Evolutionary conservation across 1,140 invertebrate genomes (phyloP).

Genomic region (Monochamus saltuarius): DNA sequence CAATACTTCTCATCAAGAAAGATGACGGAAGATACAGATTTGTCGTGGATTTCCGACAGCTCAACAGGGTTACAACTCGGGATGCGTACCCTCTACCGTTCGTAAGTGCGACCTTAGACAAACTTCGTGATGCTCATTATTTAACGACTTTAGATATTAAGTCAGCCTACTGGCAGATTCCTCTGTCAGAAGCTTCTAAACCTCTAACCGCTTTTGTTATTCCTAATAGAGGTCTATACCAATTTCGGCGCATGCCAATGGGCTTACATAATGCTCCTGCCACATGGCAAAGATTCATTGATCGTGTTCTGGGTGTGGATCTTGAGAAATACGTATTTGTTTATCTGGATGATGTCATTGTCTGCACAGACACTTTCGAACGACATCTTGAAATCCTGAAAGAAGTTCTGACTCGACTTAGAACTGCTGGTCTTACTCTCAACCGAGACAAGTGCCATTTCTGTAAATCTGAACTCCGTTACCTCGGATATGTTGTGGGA

Average conservation of each 20-base stretch:
- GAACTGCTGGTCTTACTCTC: conserved; percentile 43
- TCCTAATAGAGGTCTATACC: conserved; percentile 44
- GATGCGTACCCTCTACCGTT: conserved; percentile 42
- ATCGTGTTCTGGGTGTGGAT: conserved; percentile 23
- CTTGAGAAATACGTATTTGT: conserved; percentile 27
- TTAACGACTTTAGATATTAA: conserved; percentile 45
- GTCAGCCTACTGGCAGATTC: conserved; percentile 48
- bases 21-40: conserved; percentile 31
- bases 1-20: conserved; percentile 41
- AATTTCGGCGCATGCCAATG: conserved; percentile 50
- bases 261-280: conserved; percentile 50
- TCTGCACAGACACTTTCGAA: conserved; percentile 40
- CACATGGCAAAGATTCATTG: conserved; percentile 28
- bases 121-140: conserved; percentile 38
- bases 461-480: too few relatives aligned
- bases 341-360: conserved; percentile 48
- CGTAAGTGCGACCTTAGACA: conserved; percentile 40
- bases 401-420: conserved; percentile 29
- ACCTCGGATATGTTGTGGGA: conserved; percentile 47
- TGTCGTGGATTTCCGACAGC: conserved; percentile 45
- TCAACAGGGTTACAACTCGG: conserved; percentile 46
- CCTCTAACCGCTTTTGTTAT: conserved; percentile 50
- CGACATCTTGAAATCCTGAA: conserved; percentile 41
- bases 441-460: conserved; percentile 42
- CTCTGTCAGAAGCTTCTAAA: conserved; percentile 26